Percentiles rank a stretch among this genome's conserved stretches.
Conservation (phyloP, 30 jellyfish, hydroid and myxozoan genomes). For the Morbakka virulenta region DNA sequence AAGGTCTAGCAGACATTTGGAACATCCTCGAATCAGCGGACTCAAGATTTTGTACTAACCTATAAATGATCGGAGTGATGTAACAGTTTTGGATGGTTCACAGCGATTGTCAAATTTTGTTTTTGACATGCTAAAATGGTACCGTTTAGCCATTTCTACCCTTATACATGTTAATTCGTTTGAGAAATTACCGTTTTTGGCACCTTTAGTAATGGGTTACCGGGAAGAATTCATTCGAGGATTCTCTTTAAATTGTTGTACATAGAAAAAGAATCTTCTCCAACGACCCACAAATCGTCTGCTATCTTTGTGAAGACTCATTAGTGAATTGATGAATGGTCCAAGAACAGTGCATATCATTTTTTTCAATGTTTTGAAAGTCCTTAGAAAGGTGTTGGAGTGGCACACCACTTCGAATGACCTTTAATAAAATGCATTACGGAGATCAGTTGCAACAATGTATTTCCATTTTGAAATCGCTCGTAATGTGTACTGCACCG, state of each 20-base stretch:
- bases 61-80: not conserved
- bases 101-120: not conserved
- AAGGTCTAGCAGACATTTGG: not conserved
- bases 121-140: no score
- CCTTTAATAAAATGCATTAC: not conserved
- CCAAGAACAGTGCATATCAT: slow-evolving; percentile 1
- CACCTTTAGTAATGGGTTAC: not conserved
- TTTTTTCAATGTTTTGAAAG: not conserved
- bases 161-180: not conserved
- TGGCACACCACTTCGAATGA: not conserved
- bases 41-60: not conserved
- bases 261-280: not conserved
- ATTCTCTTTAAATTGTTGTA: not conserved
- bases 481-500: not conserved
- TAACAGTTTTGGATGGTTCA: not conserved
- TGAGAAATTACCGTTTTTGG: not conserved
- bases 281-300: slow-evolving; percentile 1
- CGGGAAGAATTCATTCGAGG: not conserved
- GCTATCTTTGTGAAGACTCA: not conserved
- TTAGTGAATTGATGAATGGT: not conserved
- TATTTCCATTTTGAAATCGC: not conserved
- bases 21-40: not conserved
- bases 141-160: not conserved
- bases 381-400: not conserved
- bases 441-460: not conserved